phyloP scores from a whole-genome alignment of 2,113 vertebrate species.

The Lasiurus borealis region DNA sequence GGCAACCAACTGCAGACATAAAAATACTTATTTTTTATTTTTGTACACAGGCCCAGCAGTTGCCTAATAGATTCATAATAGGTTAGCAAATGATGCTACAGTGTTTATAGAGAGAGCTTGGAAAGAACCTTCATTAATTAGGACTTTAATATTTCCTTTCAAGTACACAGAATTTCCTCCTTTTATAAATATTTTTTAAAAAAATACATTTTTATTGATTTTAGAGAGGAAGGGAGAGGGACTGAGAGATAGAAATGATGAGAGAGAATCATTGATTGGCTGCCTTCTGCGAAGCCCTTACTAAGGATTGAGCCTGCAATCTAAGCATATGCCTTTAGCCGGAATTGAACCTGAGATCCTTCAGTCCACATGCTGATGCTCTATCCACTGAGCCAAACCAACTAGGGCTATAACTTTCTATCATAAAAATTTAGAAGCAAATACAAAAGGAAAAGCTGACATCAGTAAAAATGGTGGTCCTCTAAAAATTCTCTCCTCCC shows the following conservation, averaged over 20 bases:
- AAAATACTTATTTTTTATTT: slow-evolving; percentile 59
- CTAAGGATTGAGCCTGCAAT: too few species aligned
- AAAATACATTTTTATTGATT: too few species aligned
- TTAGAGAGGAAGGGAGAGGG: too few species aligned
- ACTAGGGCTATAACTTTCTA: background rate
- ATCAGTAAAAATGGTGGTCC: background rate
- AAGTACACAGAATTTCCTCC: slow-evolving; percentile 1
- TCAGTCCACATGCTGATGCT: too few species aligned
- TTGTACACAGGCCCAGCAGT: background rate
- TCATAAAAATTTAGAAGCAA: slow-evolving; percentile 15
- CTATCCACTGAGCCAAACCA: too few species aligned
- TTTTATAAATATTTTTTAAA: too few species aligned
- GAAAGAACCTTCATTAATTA: slow-evolving; percentile 30
- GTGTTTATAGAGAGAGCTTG: slow-evolving; percentile 23
- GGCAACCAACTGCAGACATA: slow-evolving; percentile 17
- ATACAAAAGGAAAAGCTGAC: background rate
- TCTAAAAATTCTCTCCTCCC: slow-evolving; percentile 10
- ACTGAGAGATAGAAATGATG: too few species aligned
- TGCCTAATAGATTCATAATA: background rate
- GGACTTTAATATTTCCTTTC: slow-evolving; percentile 52
- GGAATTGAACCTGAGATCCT: too few species aligned
- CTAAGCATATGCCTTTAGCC: too few species aligned
- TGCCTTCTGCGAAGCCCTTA: too few species aligned
- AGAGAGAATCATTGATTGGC: too few species aligned
- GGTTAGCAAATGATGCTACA: background rate